phyloP scores from a whole-genome alignment of 2,888 invertebrate species.

The Drosophila helvetica region DNA sequence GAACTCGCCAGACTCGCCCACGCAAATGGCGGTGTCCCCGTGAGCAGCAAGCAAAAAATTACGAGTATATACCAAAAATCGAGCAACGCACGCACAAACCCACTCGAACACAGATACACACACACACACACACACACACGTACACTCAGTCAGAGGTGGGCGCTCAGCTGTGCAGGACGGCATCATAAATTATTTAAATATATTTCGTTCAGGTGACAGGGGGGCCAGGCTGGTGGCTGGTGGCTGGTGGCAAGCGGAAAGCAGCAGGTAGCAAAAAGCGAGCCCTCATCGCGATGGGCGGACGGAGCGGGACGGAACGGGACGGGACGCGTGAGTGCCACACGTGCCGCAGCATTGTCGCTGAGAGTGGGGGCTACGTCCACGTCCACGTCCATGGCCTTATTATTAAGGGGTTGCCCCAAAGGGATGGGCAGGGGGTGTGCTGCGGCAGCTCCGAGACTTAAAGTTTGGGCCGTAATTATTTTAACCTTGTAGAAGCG shows the following conservation, averaged over 20 bases:
- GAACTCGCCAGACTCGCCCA: conserved; percentile 62
- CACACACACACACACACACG: conserved; percentile 17
- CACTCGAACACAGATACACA: conserved; percentile 14
- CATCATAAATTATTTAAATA: conserved; percentile 77
- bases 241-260: conserved; percentile 26
- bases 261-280: conserved; percentile 41
- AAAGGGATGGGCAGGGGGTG: no score
- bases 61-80: conserved; percentile 1
- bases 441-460: conserved; percentile 4
- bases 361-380: conserved; percentile 1
- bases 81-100: conserved; percentile 22
- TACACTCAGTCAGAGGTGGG: neutral
- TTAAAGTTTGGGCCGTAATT: conserved; percentile 31
- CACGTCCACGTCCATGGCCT: neutral
- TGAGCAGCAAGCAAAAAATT: conserved; percentile 34
- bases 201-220: conserved; percentile 56
- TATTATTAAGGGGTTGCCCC: conserved; percentile 12
- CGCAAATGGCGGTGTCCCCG: conserved; percentile 48
- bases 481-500: conserved; percentile 5
- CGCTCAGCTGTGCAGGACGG: conserved; percentile 63
- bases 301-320: conserved; percentile 28
- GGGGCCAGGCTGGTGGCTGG: conserved; percentile 15
- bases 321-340: conserved; percentile 46
- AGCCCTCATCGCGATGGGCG: conserved; percentile 36
- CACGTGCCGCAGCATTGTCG: conserved; percentile 60